Evolutionary conservation across 1,140 invertebrate genomes (phyloP), one percentile per base, ranked within the genome.

Genomic region (Oryzaephilus surinamensis): DNA sequence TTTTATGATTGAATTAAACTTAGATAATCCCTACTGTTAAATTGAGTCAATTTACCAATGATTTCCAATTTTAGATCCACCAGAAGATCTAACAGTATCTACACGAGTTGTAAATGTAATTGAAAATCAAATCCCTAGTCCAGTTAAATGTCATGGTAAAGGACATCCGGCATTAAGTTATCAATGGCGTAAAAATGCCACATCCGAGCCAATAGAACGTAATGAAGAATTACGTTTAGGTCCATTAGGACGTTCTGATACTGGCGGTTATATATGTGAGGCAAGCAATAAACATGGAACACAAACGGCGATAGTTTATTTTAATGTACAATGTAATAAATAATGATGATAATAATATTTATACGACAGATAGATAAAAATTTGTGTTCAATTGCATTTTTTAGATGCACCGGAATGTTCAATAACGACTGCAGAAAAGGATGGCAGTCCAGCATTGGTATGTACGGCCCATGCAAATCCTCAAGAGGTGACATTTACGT

Each of bases 391-490:
- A 20, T 30, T 35, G 31, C 19, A n/a, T 14, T 28, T 62, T 71
- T 14, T 64, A 92, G 88, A 79, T 68, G 77, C 81, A 52, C 89
- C 89, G 2, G 80, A 87, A 54, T 94, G 88, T 60, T 72, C 72
- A 15, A 86, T 90, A 45, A 75, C 79, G 40, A 72, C 77, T 43
- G 72, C 71, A 20, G 75, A 80, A 55, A 70, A 76, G 41, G 72
- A 86, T 33, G 81, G 81, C 2, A 72, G 76, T 49, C 74, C 83
- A 55, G 76, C 83, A 29, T 65, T 93, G 11, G 74, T 84, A 6
- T 93, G 89, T 58, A 80, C 77, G 17, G 84, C 81, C 2, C 65
- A 71, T 24, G 86, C 85, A 15, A 90, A 91, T 68, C 88, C 89
- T 1, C 61, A 70, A 35, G 75, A 84, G 51, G 83, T 86, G n/a